Evolutionary conservation across 1,140 invertebrate species (phyloP).

Genomic region (Metaphire vulgaris): DNA sequence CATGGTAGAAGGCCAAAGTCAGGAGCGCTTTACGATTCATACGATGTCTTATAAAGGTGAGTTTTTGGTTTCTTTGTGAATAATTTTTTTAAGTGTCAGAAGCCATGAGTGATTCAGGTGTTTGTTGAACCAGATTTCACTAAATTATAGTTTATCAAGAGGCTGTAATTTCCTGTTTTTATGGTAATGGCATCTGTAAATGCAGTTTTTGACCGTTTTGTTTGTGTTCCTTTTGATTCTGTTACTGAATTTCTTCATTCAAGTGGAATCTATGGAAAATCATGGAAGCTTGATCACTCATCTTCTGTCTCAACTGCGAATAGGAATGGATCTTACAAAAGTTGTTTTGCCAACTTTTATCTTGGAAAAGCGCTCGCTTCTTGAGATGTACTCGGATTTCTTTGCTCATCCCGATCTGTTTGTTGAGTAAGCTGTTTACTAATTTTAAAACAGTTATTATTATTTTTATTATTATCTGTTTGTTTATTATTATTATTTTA

Average conservation of each 20-base stretch:
- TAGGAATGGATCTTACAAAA: conserved; percentile 53
- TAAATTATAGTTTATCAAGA: too few relatives aligned
- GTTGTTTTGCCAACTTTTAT: conserved; percentile 54
- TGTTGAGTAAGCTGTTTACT: conserved; percentile 41
- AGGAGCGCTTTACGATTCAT: too few relatives aligned
- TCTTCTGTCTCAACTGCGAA: conserved; percentile 50
- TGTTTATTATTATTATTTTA: background rate
- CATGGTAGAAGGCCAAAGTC: too few relatives aligned
- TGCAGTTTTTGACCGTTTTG: too few relatives aligned
- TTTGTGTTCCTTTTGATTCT: background rate
- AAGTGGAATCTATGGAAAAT: conserved; percentile 74
- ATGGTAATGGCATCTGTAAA: too few relatives aligned
- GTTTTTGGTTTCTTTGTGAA: too few relatives aligned
- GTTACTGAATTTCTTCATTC: too few relatives aligned
- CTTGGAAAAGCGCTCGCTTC: conserved; percentile 48
- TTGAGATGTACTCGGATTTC: conserved; percentile 55
- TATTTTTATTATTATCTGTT: background rate
- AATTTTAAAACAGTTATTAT: background rate
- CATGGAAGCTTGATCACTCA: conserved; percentile 86
- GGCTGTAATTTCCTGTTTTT: too few relatives aligned
- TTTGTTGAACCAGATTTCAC: too few relatives aligned
- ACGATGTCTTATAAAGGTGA: too few relatives aligned
- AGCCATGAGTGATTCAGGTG: too few relatives aligned
- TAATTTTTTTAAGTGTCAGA: too few relatives aligned
- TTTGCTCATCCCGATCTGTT: conserved; percentile 53